Evolutionary conservation across 2,888 invertebrate genomes (phyloP), one percentile per base, ranked within the genome.

Genomic region (Gasteruption jaculator): DNA sequence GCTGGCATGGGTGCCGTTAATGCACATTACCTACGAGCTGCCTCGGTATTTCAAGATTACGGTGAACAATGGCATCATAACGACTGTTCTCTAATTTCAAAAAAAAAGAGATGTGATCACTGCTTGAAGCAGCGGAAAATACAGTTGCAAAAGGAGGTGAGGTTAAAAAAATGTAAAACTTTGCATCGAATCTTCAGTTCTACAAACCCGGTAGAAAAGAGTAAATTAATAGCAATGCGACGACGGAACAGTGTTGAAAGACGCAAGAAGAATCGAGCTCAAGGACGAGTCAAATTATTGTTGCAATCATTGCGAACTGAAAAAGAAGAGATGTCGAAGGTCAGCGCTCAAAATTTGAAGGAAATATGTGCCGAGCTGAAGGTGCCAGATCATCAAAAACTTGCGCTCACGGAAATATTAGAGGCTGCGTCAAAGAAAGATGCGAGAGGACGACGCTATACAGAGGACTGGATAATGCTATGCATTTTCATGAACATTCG

Each of bases 401-500:
- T 3, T 16, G 45, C 36, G 18, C 5, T 49, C 19, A n/a, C 15
- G 26, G 43, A 48, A 41, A 52, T 53, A 34, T 14, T 48, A 24
- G 24, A 30, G 26, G 44, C 47, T 14, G 35, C 52, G 14, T 49
- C 50, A 39, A 12, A 25, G 27, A 26, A 31, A 12, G 15, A 43
- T 32, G 10, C 26, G 33, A 45, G 26, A 38, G 45, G 46, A 14
- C 22, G 43, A 4, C 26, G 46, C 18, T 54, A 52, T 43, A 35
- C 32, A 5, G 50, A 53, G 26, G 42, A 50, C 4, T 52, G 50
- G 53, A 19, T 53, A 4, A 19, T 53, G 20, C 30, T 52, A 5
- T 48, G 46, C 22, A 45, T 53, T 45, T 26, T 53, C n/a, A 15
- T 48, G 24, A 44, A 50, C 25, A 53, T 53, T 43, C 42, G 48